Evolutionary conservation across 1,140 invertebrate species (phyloP), one percentile per base, ranked within the genome.

Genomic region (Drosophila mauritiana): DNA sequence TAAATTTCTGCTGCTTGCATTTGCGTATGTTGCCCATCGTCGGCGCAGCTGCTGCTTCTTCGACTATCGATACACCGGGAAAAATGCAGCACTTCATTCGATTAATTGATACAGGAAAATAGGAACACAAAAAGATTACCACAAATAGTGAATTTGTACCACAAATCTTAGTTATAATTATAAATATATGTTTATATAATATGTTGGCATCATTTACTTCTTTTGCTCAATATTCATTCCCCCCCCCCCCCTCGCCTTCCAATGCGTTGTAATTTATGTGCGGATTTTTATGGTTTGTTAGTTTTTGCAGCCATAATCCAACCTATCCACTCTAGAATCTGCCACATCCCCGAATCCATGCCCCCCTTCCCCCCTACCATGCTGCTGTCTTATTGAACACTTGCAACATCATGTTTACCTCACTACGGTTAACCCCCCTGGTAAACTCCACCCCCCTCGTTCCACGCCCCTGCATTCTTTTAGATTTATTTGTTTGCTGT

Each of bases 271-370:
- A 82, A 83, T 78, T 83, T 83, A 83, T 83, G 80, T 78, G 79
- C 64, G 61, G 45, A 74, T 83, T 83, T 83, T 83, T 83, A 82
- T 83, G 80, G 74, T 74, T 81, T 76, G 73, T 80, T 77, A 65
- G 72, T 61, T 80, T 67, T 64, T 75, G 58, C 46, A 62, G 40
- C 51, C 40, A 67, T 75, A 64, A 62, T 65, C 69, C 58, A 43
- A 37, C 13, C 57, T 49, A 64, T 64, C 59, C 39, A 42, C 51
- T 45, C 39, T 15, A 22, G 27, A n/a, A 20, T 15, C 43, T 15
- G 25, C 36, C 27, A 20, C 49, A 13, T 36, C 15, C 31, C 13
- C 27, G 31, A 37, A n/a, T 34, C 22, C 12, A 22, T 22, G 13
- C n/a, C n/a, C 3, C 57, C 57, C 15, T 17, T 7, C 42, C 10